Conservation (phyloP, 1,140 invertebrate species). For the Bradysia coprophila region DNA sequence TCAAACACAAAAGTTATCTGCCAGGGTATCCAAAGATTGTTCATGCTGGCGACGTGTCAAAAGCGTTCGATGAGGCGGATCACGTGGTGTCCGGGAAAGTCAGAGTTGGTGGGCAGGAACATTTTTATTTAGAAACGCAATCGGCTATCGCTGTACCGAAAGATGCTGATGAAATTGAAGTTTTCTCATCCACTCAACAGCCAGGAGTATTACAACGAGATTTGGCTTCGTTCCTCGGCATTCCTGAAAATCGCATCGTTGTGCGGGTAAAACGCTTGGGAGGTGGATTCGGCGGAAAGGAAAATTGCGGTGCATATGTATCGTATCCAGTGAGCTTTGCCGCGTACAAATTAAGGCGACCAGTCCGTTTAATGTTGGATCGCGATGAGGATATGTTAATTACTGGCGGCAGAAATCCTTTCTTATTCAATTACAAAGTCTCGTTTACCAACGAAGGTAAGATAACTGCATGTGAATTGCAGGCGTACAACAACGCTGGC, state of each 20-base stretch:
- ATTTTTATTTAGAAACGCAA: slow-evolving; percentile 91
- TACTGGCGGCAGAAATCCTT: slow-evolving; percentile 75
- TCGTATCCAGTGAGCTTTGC: slow-evolving; percentile 50
- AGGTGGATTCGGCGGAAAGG: slow-evolving; percentile 94
- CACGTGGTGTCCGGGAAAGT: slow-evolving; percentile 51
- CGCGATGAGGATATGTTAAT: slow-evolving; percentile 88
- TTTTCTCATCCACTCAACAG: slow-evolving; percentile 70
- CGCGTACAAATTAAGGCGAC: slow-evolving; percentile 48
- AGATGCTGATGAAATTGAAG: slow-evolving; percentile 67
- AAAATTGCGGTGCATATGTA: slow-evolving; percentile 45
- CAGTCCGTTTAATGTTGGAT: slow-evolving; percentile 77
- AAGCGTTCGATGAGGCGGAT: slow-evolving; percentile 41
- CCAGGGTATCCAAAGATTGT: slow-evolving; percentile 29
- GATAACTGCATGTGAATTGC: slow-evolving; percentile 46
- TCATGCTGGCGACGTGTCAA: slow-evolving; percentile 43
- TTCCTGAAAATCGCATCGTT: slow-evolving; percentile 57
- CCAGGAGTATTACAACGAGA: slow-evolving; percentile 59
- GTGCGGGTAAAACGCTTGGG: slow-evolving; percentile 72
- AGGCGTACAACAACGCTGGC: slow-evolving; percentile 71
- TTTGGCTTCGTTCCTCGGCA: slow-evolving; percentile 46
- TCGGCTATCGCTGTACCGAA: slow-evolving; percentile 53
- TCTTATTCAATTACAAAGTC: slow-evolving; percentile 70
- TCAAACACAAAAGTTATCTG: slow-evolving; percentile 48
- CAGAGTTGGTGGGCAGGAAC: slow-evolving; percentile 80
- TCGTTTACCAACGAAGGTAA: slow-evolving; percentile 57